A percentile compares a stretch with the other conserved stretches of the same genome.
Conservation (phyloP, 2,888 invertebrate genomes). For the Dynastes hyllus region DNA sequence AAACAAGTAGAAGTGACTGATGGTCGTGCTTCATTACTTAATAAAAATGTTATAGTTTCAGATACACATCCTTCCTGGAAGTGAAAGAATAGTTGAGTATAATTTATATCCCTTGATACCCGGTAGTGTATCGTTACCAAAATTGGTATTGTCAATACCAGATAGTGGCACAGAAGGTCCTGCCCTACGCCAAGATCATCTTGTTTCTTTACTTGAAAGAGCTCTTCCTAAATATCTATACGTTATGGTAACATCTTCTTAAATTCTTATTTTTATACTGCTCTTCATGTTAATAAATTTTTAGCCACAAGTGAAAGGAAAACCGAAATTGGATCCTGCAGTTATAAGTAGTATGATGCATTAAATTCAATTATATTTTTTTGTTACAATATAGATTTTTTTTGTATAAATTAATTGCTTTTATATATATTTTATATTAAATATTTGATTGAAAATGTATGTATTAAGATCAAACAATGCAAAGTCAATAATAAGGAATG, state of each 20-base stretch:
- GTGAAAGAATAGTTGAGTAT: conserved; percentile 79
- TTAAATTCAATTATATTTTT: not conserved
- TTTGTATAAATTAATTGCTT: conserved; percentile 1
- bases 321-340: conserved; percentile 52
- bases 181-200: conserved; percentile 71
- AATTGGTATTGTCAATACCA: conserved; percentile 73
- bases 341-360: conserved; percentile 26
- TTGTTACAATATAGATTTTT: not conserved
- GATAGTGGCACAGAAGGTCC: conserved; percentile 68
- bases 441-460: too few relatives aligned
- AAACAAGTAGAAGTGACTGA: conserved; percentile 79
- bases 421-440: not conserved
- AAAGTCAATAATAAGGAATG: too few relatives aligned
- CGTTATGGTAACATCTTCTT: conserved; percentile 74
- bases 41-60: conserved; percentile 67
- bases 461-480: too few relatives aligned
- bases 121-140: conserved; percentile 82
- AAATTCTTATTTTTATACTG: not conserved
- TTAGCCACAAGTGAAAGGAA: conserved; percentile 64
- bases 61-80: conserved; percentile 77
- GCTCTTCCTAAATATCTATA: conserved; percentile 79
- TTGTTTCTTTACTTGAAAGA: conserved; percentile 75
- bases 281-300: conserved; percentile 52
- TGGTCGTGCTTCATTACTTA: not conserved
- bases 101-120: conserved; percentile 86